Evolutionary conservation across 2,888 invertebrate genomes (phyloP), one percentile per base, ranked within the genome.

Genomic region (Drosophila prostipennis): DNA sequence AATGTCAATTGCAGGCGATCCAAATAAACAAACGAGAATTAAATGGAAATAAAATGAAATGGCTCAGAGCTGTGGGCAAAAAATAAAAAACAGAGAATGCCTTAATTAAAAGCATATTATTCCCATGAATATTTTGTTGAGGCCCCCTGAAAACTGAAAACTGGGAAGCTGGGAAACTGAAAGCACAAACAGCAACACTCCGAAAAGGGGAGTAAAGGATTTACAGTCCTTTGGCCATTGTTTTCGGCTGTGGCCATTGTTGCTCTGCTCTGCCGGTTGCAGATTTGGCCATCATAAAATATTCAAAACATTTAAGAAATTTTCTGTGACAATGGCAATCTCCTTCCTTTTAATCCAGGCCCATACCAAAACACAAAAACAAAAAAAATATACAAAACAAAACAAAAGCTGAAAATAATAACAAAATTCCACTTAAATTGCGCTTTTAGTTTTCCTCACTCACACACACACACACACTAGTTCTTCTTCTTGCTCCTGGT

Each of bases 101-200:
- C 79, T 80, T 80, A 85, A 80, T 85, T 80, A 82, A 84, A 82
- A 73, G 77, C 64, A 77, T 81, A 85, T 85, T 85, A 82, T 85
- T 79, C 72, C 73, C 72, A 82, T 82, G 82, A 85, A 80, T 80
- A 85, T 80, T 85, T 85, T 69, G 79, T 78, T 45, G 68, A 78
- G 61, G 78, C 77, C 46, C 40, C 32, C 11, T 26, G 32, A 43
- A 70, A 78, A 78, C 23, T 10, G 42, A 42, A 42, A 19, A 19
- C 42, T 19, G 42, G 42, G 8, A 42, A 13, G 10, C 42, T 42
- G 19, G 6, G 29, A 26, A 42, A 19, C 42, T 40, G 14, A 14
- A 64, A 78, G 76, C 16, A 53, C 23, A 36, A 34, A 36, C 46
- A 45, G 39, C 36, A 45, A 39, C 37, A 32, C 19, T 29, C 36